Percentiles rank a stretch among this genome's conserved stretches.
phyloP scores from a whole-genome alignment of 2,888 invertebrate species.

The Hemistola chrysoprasaria region DNA sequence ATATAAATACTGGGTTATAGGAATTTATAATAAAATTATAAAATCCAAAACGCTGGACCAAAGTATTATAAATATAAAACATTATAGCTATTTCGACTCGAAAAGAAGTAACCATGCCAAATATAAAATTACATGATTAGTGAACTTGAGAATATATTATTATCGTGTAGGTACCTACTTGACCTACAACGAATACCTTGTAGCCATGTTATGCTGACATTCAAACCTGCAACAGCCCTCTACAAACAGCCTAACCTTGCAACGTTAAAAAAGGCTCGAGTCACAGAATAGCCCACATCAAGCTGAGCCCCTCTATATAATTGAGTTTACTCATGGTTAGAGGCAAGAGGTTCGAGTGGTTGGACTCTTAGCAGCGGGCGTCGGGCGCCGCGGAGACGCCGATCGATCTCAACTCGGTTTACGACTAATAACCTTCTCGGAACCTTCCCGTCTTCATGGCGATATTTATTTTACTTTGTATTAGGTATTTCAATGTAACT shows the following conservation, averaged over 20 bases:
- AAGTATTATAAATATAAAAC: no score
- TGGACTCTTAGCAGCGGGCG: slow-evolving; percentile 35
- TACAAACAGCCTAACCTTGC: slow-evolving; percentile 2
- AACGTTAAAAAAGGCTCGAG: slow-evolving; percentile 4
- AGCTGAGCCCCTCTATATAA: slow-evolving; percentile 16
- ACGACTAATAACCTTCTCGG: slow-evolving; percentile 65
- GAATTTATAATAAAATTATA: no score
- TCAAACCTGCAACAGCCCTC: neutral
- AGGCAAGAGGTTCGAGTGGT: slow-evolving; percentile 21
- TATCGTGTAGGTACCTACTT: no score
- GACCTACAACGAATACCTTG: no score
- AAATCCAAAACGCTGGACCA: no score
- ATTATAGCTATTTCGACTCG: no score
- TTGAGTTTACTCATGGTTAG: slow-evolving; percentile 28
- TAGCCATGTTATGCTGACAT: neutral
- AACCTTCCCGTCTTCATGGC: slow-evolving; percentile 38
- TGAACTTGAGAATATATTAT: no score
- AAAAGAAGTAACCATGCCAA: no score
- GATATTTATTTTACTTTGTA: slow-evolving; percentile 26
- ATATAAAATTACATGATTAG: no score
- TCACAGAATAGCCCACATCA: slow-evolving; percentile 6
- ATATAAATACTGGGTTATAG: no score
- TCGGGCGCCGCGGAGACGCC: slow-evolving; percentile 63
- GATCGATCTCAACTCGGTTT: slow-evolving; percentile 67
- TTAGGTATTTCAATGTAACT: slow-evolving; percentile 16